Evolutionary conservation across 2,797 vertebrate genomes (phyloP).

Genomic region (Sardinella longiceps): DNA sequence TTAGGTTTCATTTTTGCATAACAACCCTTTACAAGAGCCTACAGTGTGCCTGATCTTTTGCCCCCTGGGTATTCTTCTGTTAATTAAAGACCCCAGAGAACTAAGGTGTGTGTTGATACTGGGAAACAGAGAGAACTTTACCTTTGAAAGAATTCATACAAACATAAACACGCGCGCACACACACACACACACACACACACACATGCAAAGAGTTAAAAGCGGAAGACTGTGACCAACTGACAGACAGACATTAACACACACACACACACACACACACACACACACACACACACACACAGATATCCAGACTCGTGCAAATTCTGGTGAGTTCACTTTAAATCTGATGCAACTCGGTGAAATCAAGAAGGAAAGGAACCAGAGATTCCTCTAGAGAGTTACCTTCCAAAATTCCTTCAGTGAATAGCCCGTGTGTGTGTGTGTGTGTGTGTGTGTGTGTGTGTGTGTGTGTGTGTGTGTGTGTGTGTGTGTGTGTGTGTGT

Average conservation of each 20-base stretch:
- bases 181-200: neutral
- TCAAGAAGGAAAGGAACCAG: neutral
- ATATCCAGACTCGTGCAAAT: neutral
- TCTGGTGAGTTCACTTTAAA: neutral
- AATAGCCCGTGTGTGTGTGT: neutral
- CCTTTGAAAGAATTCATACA: conserved; percentile 43
- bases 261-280: neutral
- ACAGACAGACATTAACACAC: neutral
- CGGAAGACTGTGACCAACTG: neutral
- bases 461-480: neutral
- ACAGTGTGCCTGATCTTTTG: no score
- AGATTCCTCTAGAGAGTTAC: neutral
- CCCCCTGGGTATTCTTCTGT: no score
- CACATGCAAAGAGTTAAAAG: neutral
- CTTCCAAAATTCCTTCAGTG: neutral
- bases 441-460: neutral
- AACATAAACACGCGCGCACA: neutral
- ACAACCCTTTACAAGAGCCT: no score
- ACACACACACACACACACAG: neutral
- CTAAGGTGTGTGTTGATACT: neutral
- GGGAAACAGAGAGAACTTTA: neutral
- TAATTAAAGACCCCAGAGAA: neutral
- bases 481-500: conserved; percentile 4
- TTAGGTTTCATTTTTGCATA: no score
- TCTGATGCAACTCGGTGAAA: neutral